Conservation (phyloP, 37 sponge, comb jelly and placozoan species). For the Chondrilla cf. caribensis region DNA sequence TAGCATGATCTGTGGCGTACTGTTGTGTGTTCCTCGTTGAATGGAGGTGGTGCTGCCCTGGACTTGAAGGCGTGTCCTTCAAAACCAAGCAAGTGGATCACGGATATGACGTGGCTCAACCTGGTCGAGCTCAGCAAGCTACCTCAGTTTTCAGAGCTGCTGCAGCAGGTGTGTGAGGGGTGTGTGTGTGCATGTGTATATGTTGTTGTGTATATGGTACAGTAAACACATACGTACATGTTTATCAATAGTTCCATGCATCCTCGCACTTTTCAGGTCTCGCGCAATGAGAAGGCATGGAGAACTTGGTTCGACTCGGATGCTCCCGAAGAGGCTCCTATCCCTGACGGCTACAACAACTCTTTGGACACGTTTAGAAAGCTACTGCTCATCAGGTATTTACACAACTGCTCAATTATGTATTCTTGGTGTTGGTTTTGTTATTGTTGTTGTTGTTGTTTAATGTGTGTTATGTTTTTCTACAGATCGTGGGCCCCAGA, state of each 20-base stretch:
- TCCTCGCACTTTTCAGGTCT: constrained; percentile 40
- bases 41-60: constrained; percentile 89
- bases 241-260: neutral
- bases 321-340: constrained; percentile 91
- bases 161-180: constrained; percentile 60
- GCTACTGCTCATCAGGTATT: constrained; percentile 72
- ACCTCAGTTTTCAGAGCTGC: constrained; percentile 90
- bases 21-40: no score
- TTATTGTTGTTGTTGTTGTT: no score
- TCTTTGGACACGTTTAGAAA: constrained; percentile 95
- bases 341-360: constrained; percentile 94
- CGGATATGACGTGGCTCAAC: constrained; percentile 99
- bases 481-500: constrained; percentile 94
- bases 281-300: constrained; percentile 96
- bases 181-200: neutral
- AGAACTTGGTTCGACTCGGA: constrained; percentile 96
- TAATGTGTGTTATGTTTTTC: no score
- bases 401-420: neutral
- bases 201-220: neutral
- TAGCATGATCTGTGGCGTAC: no score
- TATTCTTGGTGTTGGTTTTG: no score
- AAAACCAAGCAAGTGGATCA: constrained; percentile 96
- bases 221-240: neutral
- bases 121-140: constrained; percentile 95
- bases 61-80: constrained; percentile 94